phyloP scores from a whole-genome alignment of 2,797 vertebrate species.

The Enteromius thamalakanensis region DNA sequence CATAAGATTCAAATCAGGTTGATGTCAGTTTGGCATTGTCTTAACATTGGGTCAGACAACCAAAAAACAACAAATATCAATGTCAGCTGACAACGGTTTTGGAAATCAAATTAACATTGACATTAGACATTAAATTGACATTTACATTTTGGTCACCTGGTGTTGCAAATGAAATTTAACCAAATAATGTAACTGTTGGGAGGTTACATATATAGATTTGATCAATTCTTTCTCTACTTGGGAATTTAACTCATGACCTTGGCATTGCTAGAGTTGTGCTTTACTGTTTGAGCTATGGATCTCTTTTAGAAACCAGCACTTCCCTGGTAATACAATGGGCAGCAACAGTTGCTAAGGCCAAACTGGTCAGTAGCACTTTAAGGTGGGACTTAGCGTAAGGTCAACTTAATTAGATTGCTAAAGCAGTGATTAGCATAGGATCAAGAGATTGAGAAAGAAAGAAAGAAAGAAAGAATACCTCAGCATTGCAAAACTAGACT shows the following conservation, averaged over 20 bases:
- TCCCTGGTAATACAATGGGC: background rate
- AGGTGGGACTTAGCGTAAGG: background rate
- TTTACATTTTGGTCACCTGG: background rate
- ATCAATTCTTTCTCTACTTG: background rate
- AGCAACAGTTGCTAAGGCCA: background rate
- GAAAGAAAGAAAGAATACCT: constrained; percentile 46
- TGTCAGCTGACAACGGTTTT: background rate
- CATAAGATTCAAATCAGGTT: background rate
- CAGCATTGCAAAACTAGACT: constrained; percentile 54
- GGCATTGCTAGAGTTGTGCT: background rate
- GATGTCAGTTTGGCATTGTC: background rate
- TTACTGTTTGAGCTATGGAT: background rate
- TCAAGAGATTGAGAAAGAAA: constrained; percentile 49
- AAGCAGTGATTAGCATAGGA: constrained; percentile 47
- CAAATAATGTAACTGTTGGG: constrained; percentile 2
- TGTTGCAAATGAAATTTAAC: background rate
- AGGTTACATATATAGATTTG: background rate
- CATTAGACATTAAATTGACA: background rate
- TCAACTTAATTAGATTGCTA: constrained; percentile 24
- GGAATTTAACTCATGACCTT: background rate
- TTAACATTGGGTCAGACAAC: background rate
- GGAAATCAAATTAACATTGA: background rate
- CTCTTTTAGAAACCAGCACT: background rate
- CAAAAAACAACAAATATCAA: background rate
- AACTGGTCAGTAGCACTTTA: constrained; percentile 10